Conservation (phyloP, 2,113 vertebrate genomes). For the Psammodynastes pulverulentus region DNA sequence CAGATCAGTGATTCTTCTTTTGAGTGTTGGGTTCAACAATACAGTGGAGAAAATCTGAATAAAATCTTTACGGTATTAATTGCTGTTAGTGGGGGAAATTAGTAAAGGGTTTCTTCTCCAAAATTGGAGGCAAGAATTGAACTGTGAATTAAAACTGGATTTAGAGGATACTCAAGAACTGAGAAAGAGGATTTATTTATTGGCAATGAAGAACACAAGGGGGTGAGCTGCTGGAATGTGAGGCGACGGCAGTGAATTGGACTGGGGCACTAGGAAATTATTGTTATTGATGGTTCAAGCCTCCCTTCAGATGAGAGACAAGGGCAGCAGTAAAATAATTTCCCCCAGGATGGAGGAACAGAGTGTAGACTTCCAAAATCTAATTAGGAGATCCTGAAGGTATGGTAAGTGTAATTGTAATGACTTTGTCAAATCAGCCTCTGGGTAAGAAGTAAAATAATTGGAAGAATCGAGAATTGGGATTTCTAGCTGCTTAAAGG, state of each 20-base stretch:
- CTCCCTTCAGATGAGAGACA: neutral
- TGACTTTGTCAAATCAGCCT: neutral
- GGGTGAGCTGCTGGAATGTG: neutral
- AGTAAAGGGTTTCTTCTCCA: neutral
- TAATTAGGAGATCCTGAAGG: neutral
- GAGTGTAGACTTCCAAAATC: neutral
- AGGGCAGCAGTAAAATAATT: neutral
- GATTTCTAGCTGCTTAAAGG: neutral
- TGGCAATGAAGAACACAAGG: neutral
- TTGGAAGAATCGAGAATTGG: neutral
- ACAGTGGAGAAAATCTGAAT: neutral
- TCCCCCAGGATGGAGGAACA: neutral
- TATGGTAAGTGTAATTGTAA: neutral
- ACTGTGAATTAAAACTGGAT: neutral
- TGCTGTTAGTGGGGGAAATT: neutral
- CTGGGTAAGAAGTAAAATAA: neutral
- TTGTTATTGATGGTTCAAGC: neutral
- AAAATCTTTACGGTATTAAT: neutral
- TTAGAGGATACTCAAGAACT: neutral
- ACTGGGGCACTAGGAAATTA: neutral
- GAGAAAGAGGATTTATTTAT: neutral
- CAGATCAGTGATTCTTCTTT: neutral
- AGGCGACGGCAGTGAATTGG: neutral
- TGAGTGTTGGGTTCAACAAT: neutral
- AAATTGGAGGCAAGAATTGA: neutral